A percentile compares a stretch with the other conserved stretches of the same genome.
These are phyloP conservation scores for Scartelaos histophorus DNA, from an alignment of 2,113 vertebrate species.

Conservation along the genomic window DNA sequence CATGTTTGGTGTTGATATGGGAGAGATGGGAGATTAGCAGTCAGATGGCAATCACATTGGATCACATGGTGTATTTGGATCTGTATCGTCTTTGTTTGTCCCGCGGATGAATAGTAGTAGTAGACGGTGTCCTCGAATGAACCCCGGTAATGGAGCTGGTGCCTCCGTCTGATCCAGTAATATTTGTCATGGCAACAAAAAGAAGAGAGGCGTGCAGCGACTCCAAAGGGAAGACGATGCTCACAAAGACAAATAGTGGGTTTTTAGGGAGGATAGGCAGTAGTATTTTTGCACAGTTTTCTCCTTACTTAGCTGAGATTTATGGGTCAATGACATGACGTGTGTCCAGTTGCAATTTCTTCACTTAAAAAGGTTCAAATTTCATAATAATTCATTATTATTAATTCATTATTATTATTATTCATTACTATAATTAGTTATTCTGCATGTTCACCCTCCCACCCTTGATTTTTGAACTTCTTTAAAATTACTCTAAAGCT, in stretches of 20 bases:
- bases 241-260: not conserved
- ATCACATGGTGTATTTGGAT: conserved; percentile 53
- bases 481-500: too few relatives aligned
- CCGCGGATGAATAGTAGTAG: not conserved
- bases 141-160: not conserved
- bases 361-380: too few relatives aligned
- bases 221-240: not conserved
- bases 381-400: too few relatives aligned
- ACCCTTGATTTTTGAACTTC: too few relatives aligned
- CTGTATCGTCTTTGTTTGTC: conserved; percentile 28
- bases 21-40: conserved; percentile 34
- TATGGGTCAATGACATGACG: too few relatives aligned
- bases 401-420: too few relatives aligned
- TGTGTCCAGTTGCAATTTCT: too few relatives aligned
- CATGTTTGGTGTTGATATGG: conserved; percentile 68
- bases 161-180: not conserved
- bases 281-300: not conserved
- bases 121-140: not conserved
- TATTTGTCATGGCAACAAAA: conserved; percentile 11
- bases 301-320: too few relatives aligned
- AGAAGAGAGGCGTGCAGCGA: not conserved
- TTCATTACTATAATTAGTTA: too few relatives aligned
- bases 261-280: not conserved
- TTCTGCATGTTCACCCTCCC: too few relatives aligned
- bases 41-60: conserved; percentile 54